Evolutionary conservation across 2,888 invertebrate genomes (phyloP).

Genomic region (Hydriomena furcata): DNA sequence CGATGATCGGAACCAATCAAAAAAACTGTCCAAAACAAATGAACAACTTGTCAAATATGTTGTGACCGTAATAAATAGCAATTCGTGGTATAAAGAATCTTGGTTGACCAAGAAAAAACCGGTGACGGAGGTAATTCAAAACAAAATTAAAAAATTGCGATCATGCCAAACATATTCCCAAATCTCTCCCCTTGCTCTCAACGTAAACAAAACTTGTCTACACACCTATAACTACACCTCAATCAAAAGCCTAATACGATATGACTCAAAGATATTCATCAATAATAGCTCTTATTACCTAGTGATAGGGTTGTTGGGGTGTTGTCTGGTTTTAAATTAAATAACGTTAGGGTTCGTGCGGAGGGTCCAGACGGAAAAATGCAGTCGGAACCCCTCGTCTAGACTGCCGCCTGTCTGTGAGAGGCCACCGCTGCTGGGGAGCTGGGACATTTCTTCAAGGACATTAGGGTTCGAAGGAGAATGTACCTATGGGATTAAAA

Average conservation of each 20-base stretch:
- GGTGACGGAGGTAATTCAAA: neutral
- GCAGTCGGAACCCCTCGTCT: constrained; percentile 80
- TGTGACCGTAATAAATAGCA: too few relatives aligned
- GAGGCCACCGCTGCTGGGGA: constrained; percentile 47
- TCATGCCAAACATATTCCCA: constrained; percentile 14
- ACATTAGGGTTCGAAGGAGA: constrained; percentile 24
- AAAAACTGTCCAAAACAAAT: too few relatives aligned
- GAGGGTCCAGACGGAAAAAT: constrained; percentile 81
- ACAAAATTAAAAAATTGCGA: constrained; percentile 9
- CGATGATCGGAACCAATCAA: too few relatives aligned
- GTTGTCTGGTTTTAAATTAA: constrained; percentile 51
- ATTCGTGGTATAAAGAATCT: too few relatives aligned
- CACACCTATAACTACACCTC: constrained; percentile 23
- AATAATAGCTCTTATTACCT: constrained; percentile 27
- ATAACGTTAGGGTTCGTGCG: constrained; percentile 67
- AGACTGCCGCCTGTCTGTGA: constrained; percentile 70
- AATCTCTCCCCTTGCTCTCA: constrained; percentile 25
- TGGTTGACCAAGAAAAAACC: too few relatives aligned
- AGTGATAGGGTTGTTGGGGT: constrained; percentile 24
- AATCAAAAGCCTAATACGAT: constrained; percentile 26
- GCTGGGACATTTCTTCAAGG: constrained; percentile 51
- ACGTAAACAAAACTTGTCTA: constrained; percentile 31
- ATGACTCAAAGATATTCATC: constrained; percentile 17
- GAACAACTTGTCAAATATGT: too few relatives aligned
- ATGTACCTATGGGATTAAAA: neutral